Evolutionary conservation across 2,888 invertebrate genomes (phyloP).

Genomic region (Lasius fuliginosus): DNA sequence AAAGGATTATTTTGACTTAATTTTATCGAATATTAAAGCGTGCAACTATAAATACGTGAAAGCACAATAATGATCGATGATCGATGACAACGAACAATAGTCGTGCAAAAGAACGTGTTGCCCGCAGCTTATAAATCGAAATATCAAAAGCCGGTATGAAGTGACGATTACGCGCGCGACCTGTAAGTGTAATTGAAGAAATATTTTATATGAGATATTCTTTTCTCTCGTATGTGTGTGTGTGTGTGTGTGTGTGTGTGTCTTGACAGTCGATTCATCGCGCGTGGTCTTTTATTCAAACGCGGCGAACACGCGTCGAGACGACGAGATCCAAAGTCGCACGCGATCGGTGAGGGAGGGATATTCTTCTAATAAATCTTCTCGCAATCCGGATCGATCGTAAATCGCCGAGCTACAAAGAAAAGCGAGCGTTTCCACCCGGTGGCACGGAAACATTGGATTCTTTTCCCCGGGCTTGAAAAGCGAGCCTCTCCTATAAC

Average conservation of each 20-base stretch:
- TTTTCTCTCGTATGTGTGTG: not conserved
- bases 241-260: no score
- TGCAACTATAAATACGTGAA: not conserved
- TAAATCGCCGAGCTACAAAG: constrained; percentile 62
- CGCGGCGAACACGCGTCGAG: constrained; percentile 56
- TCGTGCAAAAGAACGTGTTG: no score
- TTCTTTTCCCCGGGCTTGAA: constrained; percentile 59
- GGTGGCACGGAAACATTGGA: constrained; percentile 70
- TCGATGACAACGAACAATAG: not conserved
- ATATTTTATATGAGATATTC: constrained; percentile 40
- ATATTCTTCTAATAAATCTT: constrained; percentile 63
- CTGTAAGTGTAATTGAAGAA: constrained; percentile 31
- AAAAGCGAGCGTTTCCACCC: constrained; percentile 67
- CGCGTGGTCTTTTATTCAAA: constrained; percentile 51
- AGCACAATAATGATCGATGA: not conserved
- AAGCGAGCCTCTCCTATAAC: constrained; percentile 47
- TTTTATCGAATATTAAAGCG: not conserved
- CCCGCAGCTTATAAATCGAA: not conserved
- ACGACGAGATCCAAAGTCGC: constrained; percentile 51
- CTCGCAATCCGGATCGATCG: constrained; percentile 71
- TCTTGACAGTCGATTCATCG: constrained; percentile 61
- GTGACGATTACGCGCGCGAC: not conserved
- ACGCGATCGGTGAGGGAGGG: constrained; percentile 5
- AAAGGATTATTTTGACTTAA: constrained; percentile 5
- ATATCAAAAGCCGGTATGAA: not conserved